Evolutionary conservation across 2,797 vertebrate species (phyloP).

Genomic region (Cryptoprocta ferox): DNA sequence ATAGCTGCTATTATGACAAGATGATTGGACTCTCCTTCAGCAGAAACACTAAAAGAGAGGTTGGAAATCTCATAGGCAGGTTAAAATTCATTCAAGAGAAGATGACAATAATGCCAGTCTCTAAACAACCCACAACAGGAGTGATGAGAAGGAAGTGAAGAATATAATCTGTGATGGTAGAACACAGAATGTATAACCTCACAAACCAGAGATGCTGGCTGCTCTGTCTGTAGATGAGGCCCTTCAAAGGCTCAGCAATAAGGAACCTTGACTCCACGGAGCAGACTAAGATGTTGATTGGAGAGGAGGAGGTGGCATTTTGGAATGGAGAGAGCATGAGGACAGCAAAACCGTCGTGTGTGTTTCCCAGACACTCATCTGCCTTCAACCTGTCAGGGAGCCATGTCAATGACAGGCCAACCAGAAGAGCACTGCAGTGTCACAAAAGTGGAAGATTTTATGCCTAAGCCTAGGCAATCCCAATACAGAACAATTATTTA

Average conservation of each 20-base stretch:
- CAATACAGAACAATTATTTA: neutral
- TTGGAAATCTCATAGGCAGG: neutral
- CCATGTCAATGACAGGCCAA: neutral
- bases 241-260: neutral
- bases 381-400: neutral
- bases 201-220: neutral
- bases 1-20: neutral
- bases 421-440: neutral
- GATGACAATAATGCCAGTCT: neutral
- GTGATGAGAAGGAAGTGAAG: neutral
- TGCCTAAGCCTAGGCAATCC: neutral
- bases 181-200: neutral
- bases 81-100: neutral
- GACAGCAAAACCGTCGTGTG: neutral
- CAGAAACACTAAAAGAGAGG: neutral
- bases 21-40: neutral
- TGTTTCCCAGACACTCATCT: neutral
- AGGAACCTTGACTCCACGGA: neutral
- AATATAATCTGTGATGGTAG: neutral
- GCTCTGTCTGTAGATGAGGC: neutral
- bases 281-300: neutral
- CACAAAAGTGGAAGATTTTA: neutral
- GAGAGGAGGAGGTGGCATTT: neutral
- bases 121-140: neutral
- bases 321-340: neutral